These are phyloP conservation scores for Lepidocyrtinus sp. DNA, from an alignment of 2,888 invertebrate genomes.

Conservation along the genomic window DNA sequence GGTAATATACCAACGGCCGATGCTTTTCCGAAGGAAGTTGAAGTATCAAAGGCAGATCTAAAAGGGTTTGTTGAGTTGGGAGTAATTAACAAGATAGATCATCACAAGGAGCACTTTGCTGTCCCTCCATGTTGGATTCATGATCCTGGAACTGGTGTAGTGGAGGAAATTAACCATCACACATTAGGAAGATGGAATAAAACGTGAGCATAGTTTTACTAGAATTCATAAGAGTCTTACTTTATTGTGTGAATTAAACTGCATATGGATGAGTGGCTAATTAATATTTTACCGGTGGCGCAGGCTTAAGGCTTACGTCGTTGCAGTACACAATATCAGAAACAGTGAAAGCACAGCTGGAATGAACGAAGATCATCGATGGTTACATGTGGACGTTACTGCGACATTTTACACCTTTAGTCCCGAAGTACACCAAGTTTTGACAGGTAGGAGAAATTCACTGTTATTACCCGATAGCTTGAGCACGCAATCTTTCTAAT, in stretches of 20 bases:
- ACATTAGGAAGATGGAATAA: constrained; percentile 54
- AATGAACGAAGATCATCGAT: constrained; percentile 61
- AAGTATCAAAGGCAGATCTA: constrained; percentile 20
- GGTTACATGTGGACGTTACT: constrained; percentile 58
- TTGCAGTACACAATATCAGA: constrained; percentile 44
- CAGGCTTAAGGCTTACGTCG: constrained; percentile 56
- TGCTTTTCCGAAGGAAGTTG: background rate
- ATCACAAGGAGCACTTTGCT: constrained; percentile 56
- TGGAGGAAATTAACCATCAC: constrained; percentile 45
- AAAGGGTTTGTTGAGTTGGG: constrained; percentile 30
- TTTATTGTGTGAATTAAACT: background rate
- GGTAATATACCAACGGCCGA: background rate
- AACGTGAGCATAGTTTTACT: constrained; percentile 36
- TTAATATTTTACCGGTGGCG: constrained; percentile 21
- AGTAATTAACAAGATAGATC: constrained; percentile 27
- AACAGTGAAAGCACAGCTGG: constrained; percentile 31
- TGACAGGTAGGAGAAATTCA: constrained; percentile 51
- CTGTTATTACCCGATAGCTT: background rate
- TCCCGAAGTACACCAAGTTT: constrained; percentile 47
- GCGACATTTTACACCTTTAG: constrained; percentile 53
- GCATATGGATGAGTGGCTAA: background rate
- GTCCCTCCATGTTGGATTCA: constrained; percentile 57
- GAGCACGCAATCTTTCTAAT: background rate
- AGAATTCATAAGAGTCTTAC: background rate
- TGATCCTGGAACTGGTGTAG: constrained; percentile 39